Percentiles rank a stretch among this genome's conserved stretches.
These are phyloP conservation scores for Helicolenus hilgendorfi DNA, from an alignment of 2,797 vertebrate genomes.

Conservation along the genomic window DNA sequence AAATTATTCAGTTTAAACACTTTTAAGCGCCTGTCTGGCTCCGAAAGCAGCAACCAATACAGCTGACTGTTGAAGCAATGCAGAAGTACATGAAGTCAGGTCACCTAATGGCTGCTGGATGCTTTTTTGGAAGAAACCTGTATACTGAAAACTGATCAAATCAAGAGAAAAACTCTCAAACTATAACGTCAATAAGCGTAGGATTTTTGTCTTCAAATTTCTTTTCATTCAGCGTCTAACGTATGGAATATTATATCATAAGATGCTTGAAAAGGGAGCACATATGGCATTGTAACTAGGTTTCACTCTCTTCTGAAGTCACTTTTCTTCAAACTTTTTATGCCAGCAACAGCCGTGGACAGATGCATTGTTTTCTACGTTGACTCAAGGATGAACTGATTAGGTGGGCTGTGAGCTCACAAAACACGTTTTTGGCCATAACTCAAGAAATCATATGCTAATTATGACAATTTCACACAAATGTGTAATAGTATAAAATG, in stretches of 20 bases:
- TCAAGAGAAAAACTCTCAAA: background rate
- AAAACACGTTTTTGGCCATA: background rate
- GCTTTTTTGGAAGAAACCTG: background rate
- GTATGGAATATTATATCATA: background rate
- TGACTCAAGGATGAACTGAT: background rate
- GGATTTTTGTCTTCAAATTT: background rate
- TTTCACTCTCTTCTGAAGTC: too few relatives aligned
- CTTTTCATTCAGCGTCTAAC: background rate
- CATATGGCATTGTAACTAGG: too few relatives aligned
- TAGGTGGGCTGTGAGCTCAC: background rate
- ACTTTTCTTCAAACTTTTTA: too few relatives aligned
- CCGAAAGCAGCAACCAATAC: background rate
- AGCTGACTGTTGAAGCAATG: slow-evolving; percentile 3
- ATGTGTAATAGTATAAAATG: background rate
- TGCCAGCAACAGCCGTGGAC: accelerated
- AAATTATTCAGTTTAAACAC: background rate
- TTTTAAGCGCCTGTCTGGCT: background rate
- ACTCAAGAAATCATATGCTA: too few relatives aligned
- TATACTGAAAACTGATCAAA: background rate
- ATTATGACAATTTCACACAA: background rate
- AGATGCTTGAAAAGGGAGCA: background rate
- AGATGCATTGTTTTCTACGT: background rate
- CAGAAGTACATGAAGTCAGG: background rate
- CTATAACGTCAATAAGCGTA: background rate
- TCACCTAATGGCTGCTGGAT: background rate